Percentiles rank a stretch among this genome's conserved stretches.
Conservation (phyloP, 2,797 vertebrate genomes). For the Anguilla marmorata region DNA sequence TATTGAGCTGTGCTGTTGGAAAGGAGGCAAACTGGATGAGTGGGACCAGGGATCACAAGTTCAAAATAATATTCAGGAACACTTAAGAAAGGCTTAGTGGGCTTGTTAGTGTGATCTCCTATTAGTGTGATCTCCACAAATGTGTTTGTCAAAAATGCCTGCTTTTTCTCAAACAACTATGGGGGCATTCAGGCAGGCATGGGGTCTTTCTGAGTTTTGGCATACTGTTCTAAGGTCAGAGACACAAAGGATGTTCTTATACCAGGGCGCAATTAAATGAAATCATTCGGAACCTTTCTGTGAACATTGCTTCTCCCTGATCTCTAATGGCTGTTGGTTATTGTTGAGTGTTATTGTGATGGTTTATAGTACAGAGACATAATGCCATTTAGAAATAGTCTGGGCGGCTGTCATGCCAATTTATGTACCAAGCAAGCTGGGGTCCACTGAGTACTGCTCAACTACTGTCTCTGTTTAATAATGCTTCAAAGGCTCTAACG, state of each 20-base stretch:
- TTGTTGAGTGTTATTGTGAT: neutral
- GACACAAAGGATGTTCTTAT: neutral
- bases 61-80: neutral
- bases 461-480: constrained; percentile 13
- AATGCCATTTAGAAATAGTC: neutral
- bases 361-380: neutral
- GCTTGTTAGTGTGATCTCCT: neutral
- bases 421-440: neutral
- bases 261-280: neutral
- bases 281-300: neutral
- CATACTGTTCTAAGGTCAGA: neutral
- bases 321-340: neutral
- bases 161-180: neutral
- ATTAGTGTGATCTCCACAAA: neutral
- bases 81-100: neutral
- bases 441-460: neutral
- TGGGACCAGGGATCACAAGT: constrained; percentile 13
- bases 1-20: neutral
- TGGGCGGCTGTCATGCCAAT: neutral
- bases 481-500: constrained; percentile 13
- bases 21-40: constrained; percentile 28
- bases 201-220: neutral
- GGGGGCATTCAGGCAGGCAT: neutral
- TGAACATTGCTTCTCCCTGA: neutral
- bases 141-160: neutral